These are phyloP conservation scores for Syngnathus floridae DNA, from an alignment of 2,113 vertebrate species.

Conservation along the genomic window DNA sequence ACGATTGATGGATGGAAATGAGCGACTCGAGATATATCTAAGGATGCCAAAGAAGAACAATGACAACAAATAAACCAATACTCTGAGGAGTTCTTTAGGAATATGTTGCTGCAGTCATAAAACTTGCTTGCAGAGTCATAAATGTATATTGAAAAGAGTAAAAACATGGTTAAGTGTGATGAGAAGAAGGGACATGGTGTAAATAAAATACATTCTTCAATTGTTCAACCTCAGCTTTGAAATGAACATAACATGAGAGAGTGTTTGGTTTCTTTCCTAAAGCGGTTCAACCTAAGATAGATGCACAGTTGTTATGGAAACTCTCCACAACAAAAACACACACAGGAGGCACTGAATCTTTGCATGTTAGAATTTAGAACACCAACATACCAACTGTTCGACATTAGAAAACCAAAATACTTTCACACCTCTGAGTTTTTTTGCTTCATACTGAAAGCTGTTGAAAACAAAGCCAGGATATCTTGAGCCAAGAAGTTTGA, in stretches of 20 bases:
- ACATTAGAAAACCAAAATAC: conserved; percentile 8
- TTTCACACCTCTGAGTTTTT: not conserved
- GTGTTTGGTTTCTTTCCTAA: conserved; percentile 8
- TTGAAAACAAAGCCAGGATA: no score
- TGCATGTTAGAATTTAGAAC: not conserved
- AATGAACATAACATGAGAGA: conserved; percentile 22
- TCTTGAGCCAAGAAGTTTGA: not conserved
- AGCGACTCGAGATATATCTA: not conserved
- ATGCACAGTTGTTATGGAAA: conserved; percentile 36
- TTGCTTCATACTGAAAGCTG: not conserved
- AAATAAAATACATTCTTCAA: conserved; percentile 22
- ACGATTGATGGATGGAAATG: conserved; percentile 29
- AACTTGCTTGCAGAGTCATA: no score
- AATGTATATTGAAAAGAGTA: conserved; percentile 22
- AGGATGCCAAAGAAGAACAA: not conserved
- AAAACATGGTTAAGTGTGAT: conserved; percentile 25
- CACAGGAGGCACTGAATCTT: conserved; percentile 4
- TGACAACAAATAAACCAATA: not conserved
- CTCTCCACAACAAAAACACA: conserved; percentile 15
- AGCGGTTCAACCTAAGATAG: conserved; percentile 10
- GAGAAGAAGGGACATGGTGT: conserved; percentile 7
- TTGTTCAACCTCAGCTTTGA: conserved; percentile 24
- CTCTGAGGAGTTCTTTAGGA: no score
- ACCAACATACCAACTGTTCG: conserved; percentile 4
- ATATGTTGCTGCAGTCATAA: no score